Evolutionary conservation across 2,797 vertebrate species (phyloP).

Genomic region (Heteromormyrus szaboi): DNA sequence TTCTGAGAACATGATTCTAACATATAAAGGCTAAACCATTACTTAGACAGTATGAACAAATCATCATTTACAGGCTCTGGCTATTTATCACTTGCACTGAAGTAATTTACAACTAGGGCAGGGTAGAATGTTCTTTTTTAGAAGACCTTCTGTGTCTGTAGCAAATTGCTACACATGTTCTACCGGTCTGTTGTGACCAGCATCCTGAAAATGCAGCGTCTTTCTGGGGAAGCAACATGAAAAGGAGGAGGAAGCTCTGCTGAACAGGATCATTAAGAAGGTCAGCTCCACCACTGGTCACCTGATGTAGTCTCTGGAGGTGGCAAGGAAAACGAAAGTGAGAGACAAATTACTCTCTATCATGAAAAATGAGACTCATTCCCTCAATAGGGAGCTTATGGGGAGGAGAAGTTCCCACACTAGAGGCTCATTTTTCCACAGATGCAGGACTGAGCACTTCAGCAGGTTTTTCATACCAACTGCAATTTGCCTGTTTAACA

Average conservation of each 20-base stretch:
- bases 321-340: background rate
- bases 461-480: background rate
- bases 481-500: background rate
- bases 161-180: background rate
- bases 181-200: background rate
- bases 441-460: background rate
- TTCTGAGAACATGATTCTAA: slow-evolving; percentile 69
- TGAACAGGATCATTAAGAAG: background rate
- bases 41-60: background rate
- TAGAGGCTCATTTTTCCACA: background rate
- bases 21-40: slow-evolving; percentile 32
- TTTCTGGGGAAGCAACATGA: background rate
- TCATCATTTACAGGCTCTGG: background rate
- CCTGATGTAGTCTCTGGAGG: background rate
- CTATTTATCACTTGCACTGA: background rate
- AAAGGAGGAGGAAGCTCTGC: background rate
- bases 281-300: background rate
- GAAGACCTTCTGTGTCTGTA: background rate
- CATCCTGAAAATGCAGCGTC: background rate
- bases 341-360: background rate
- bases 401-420: background rate
- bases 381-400: background rate
- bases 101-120: background rate
- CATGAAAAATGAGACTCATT: background rate
- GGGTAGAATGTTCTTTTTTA: background rate